Evolutionary conservation across 2,888 invertebrate genomes (phyloP).

Genomic region (Chloroclysta siterata): DNA sequence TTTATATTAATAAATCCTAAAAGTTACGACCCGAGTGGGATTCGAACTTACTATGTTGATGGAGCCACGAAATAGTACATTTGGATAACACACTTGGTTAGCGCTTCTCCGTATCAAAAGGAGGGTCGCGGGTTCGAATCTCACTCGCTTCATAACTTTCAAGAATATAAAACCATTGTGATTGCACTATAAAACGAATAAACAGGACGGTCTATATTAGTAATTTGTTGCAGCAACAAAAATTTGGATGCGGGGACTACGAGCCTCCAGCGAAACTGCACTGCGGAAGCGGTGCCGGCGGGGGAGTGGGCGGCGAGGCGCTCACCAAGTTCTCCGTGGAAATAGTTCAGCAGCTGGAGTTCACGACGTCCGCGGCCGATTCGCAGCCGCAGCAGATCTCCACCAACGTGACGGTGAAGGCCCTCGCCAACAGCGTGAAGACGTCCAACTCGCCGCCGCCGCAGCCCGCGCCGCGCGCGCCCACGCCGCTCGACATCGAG

Average conservation of each 20-base stretch:
- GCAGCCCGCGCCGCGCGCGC: conserved; percentile 85
- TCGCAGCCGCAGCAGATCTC: conserved; percentile 95
- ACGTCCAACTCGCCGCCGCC: conserved; percentile 75
- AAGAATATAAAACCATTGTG: no score
- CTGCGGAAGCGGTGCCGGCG: conserved; percentile 76
- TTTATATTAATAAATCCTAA: no score
- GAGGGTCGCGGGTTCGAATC: no score
- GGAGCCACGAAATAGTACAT: no score
- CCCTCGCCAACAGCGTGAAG: conserved; percentile 80
- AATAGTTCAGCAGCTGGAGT: conserved; percentile 96
- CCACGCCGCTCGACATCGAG: conserved; percentile 92
- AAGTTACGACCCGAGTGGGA: no score
- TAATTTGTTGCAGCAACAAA: conserved; percentile 90
- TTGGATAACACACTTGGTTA: no score
- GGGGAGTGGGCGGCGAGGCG: conserved; percentile 79
- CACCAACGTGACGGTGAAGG: conserved; percentile 96
- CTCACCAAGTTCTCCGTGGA: conserved; percentile 94
- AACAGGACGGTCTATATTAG: neutral
- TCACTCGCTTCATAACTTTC: no score
- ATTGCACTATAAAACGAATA: no score
- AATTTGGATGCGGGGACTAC: conserved; percentile 89
- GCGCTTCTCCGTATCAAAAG: no score
- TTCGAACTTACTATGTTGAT: no score
- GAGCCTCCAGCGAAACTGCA: conserved; percentile 91
- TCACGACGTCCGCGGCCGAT: conserved; percentile 94